Conservation (phyloP, 1,140 invertebrate genomes). For the Macrobrachium nipponense region DNA sequence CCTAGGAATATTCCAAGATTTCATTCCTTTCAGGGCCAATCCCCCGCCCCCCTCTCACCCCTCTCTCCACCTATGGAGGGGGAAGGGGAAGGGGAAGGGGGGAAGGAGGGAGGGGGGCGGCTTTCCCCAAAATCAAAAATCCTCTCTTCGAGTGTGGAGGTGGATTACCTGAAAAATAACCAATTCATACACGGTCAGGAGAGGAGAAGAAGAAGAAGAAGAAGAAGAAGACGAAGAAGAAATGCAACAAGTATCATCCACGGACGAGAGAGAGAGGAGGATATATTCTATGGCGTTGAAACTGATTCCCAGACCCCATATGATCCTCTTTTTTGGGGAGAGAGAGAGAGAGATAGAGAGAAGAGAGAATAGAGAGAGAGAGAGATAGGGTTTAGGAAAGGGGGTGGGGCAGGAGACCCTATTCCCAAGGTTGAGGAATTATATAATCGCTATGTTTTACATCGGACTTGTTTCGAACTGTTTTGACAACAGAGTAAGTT, state of each 20-base stretch:
- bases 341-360: neutral
- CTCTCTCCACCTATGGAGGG: no score
- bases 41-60: neutral
- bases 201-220: neutral
- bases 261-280: neutral
- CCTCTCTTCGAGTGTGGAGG: neutral
- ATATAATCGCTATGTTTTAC: no score
- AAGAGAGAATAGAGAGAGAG: neutral
- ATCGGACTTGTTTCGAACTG: no score
- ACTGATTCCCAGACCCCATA: no score
- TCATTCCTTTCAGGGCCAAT: neutral
- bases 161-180: neutral
- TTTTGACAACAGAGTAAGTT: no score
- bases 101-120: neutral
- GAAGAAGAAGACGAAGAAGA: neutral
- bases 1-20: neutral
- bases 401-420: no score
- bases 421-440: no score
- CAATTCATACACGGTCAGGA: neutral
- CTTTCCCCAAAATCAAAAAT: neutral
- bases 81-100: neutral
- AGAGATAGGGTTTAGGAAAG: no score
- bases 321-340: neutral
- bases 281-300: neutral
- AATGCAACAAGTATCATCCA: neutral